Percentiles rank a stretch among this genome's conserved stretches.
Conservation (phyloP, 2,113 vertebrate species). For the Nansenia antarctica region DNA sequence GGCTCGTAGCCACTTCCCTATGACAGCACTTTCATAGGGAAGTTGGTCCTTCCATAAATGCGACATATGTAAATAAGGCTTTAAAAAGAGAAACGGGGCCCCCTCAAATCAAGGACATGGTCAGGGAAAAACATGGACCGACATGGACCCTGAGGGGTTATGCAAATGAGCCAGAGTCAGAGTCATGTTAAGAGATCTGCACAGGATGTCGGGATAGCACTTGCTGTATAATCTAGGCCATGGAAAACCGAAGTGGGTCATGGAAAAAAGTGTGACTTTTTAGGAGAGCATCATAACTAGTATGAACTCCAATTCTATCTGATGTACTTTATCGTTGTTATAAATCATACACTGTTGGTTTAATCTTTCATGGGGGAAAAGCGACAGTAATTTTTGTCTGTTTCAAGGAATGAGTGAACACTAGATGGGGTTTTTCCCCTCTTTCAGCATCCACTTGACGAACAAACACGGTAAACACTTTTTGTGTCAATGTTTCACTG, state of each 20-base stretch:
- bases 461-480: not conserved
- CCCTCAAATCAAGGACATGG: conserved; percentile 21
- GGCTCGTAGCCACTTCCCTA: conserved; percentile 24
- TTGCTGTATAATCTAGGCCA: conserved; percentile 2
- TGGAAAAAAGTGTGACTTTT: conserved; percentile 16
- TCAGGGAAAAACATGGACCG: conserved; percentile 38
- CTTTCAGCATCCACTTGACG: not conserved
- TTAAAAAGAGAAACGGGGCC: conserved; percentile 32
- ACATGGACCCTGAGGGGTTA: conserved; percentile 8
- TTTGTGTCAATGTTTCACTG: not conserved
- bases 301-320: too few species aligned
- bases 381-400: too few species aligned
- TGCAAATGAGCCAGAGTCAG: not conserved
- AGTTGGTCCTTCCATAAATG: conserved; percentile 41
- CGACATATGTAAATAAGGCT: conserved; percentile 17
- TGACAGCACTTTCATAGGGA: conserved; percentile 51
- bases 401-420: not conserved
- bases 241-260: conserved; percentile 28
- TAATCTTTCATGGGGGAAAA: too few species aligned
- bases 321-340: too few species aligned
- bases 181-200: not conserved
- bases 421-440: not conserved
- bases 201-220: not conserved
- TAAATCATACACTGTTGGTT: too few species aligned
- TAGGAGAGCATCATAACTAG: too few species aligned